Conservation (phyloP, 2,113 vertebrate genomes). For the Cephalopterus ornatus region DNA sequence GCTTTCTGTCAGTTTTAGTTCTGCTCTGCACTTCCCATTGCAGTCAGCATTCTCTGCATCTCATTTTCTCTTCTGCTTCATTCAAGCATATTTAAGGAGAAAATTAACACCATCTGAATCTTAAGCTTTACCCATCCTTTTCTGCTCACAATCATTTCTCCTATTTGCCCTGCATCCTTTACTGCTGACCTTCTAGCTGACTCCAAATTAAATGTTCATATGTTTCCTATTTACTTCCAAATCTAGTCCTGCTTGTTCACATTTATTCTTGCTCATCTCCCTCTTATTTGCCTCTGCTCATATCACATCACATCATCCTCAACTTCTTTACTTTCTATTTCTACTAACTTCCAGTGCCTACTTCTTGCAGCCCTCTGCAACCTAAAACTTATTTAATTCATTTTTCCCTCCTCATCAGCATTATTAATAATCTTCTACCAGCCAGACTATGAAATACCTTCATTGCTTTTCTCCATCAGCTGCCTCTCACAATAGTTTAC, state of each 20-base stretch:
- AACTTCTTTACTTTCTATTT: neutral
- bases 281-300: neutral
- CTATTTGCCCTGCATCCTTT: conserved; percentile 17
- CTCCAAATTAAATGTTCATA: conserved; percentile 28
- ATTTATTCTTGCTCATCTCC: conserved; percentile 24
- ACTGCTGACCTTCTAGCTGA: conserved; percentile 4
- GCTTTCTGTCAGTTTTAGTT: conserved; percentile 19
- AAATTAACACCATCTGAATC: conserved; percentile 24
- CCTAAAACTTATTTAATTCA: neutral
- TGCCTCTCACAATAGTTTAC: neutral
- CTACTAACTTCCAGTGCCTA: neutral
- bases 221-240: conserved; percentile 20
- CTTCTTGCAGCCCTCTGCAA: neutral
- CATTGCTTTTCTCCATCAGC: neutral
- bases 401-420: neutral
- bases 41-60: conserved; percentile 13
- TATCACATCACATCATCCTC: conserved; percentile 20
- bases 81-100: conserved; percentile 39
- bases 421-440: neutral
- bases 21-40: neutral
- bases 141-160: neutral
- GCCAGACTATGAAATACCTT: neutral
- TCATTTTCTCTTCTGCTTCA: conserved; percentile 23
- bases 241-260: neutral
- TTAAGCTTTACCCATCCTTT: neutral